Base-by-base conservation (phyloP, 1,140 invertebrate species). In the Sarcophaga bullata region DNA sequence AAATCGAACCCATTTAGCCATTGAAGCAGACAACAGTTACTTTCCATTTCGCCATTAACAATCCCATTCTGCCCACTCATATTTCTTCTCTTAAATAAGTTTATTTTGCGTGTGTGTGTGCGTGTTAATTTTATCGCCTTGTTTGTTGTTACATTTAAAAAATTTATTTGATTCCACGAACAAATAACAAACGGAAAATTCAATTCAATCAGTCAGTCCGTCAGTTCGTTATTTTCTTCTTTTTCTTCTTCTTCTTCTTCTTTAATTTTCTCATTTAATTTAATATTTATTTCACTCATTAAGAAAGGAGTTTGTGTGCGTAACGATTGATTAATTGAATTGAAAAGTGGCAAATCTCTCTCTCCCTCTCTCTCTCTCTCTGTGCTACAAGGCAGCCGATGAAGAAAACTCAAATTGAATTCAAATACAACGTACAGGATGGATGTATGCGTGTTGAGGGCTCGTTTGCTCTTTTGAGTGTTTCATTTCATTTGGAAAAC, bases 271-370 rank as follows among this genome's bases (percentile, higher is more conserved):
- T 58, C 13, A n/a, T n/a, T 58, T 58, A 3, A 58, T 58, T 58
- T 58, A n/a, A 58, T 58, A 58, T 58, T 58, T 58, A n/a, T 13
- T 58, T 58, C 13, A 58, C n/a, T 37, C 25, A 37, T 37, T 37
- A 37, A 37, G 25, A 37, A 37, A 37, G 25, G 25, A 37, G 25
- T 54, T 58, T 58, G 54, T n/a, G 13, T 58, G 54, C n/a, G 13
- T 58, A 58, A 58, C 54, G 15, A n/a, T 58, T 58, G 54, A 58
- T 58, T 58, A 58, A 58, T 58, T 58, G 54, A 58, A 58, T 58
- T 58, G 54, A 58, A 58, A 58, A n/a, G n/a, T 58, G 25, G 25
- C 25, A 4, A 37, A 37, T 4, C 25, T 37, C 25, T 2, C 25
- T 37, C 25, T 37, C 25, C 4, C 25, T 37, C 25, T 37, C 25